Conservation (phyloP, 2,113 vertebrate genomes). For the Colius striatus region DNA sequence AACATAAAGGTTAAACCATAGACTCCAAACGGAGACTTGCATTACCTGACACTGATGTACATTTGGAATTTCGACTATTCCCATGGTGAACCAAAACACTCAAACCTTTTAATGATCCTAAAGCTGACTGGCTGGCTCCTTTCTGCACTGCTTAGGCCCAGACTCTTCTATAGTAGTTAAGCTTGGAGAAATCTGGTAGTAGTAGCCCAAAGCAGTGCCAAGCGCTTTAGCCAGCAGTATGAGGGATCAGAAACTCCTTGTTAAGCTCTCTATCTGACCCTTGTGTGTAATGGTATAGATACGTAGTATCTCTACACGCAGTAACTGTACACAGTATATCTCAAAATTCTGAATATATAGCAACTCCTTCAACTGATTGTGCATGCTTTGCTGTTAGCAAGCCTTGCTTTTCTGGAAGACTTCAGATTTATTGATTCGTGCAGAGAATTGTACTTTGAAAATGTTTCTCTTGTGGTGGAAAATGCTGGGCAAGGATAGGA, state of each 20-base stretch:
- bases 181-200: not conserved
- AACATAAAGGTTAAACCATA: not conserved
- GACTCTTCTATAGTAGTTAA: not conserved
- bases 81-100: not conserved
- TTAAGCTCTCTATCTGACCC: not conserved
- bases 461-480: not conserved
- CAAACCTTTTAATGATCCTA: not conserved
- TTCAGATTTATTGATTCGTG: conserved; percentile 23
- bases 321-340: not conserved
- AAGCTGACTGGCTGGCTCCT: not conserved
- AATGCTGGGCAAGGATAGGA: conserved; percentile 9
- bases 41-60: not conserved
- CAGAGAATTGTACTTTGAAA: not conserved
- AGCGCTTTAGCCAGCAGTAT: not conserved
- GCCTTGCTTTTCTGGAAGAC: conserved; percentile 1
- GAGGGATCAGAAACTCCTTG: not conserved
- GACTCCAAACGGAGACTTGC: not conserved
- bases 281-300: not conserved
- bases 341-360: not conserved
- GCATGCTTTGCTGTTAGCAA: not conserved
- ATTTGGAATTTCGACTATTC: not conserved
- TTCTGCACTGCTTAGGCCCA: not conserved
- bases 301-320: fast-evolving
- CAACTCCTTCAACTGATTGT: not conserved
- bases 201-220: not conserved